Evolutionary conservation across 64 coral and sea anemone species (phyloP).

Genomic region (Actinia tenebrosa): DNA sequence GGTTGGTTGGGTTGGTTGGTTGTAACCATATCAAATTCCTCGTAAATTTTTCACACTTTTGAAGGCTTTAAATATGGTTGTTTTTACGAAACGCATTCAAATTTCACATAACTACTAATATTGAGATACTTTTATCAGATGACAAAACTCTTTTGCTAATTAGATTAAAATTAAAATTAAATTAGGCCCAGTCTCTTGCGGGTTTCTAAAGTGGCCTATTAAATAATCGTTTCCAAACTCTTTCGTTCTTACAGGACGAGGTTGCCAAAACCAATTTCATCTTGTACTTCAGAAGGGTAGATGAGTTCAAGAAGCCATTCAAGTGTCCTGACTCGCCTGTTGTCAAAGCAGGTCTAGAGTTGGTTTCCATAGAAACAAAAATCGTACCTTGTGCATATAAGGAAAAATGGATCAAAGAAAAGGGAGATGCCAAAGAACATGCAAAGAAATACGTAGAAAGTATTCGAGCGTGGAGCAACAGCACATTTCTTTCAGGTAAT

Average conservation of each 20-base stretch:
- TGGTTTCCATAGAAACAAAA: conserved; percentile 49
- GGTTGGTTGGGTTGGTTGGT: too few relatives aligned
- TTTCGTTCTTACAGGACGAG: conserved; percentile 26
- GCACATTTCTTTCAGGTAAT: conserved; percentile 53
- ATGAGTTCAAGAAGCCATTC: conserved; percentile 57
- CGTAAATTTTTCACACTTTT: too few relatives aligned
- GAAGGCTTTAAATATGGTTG: background rate
- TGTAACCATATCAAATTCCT: conserved; percentile 9
- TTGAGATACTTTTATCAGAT: too few relatives aligned
- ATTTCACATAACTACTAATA: too few relatives aligned
- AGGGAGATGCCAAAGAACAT: conserved; percentile 38
- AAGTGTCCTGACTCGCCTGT: conserved; percentile 8
- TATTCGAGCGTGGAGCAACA: conserved; percentile 60
- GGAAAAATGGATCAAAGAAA: conserved; percentile 37
- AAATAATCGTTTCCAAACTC: too few relatives aligned
- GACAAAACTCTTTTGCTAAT: too few relatives aligned
- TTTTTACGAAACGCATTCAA: too few relatives aligned
- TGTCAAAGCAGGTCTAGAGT: conserved; percentile 18
- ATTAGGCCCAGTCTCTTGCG: too few relatives aligned
- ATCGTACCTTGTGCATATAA: conserved; percentile 12
- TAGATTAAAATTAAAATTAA: too few relatives aligned
- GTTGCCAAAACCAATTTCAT: conserved; percentile 36
- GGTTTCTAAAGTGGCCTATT: too few relatives aligned
- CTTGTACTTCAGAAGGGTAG: conserved; percentile 27
- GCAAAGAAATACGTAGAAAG: conserved; percentile 42